Percentiles rank a stretch among this genome's conserved stretches.
These are phyloP conservation scores for Menidia beryllina DNA, from an alignment of 2,113 vertebrate genomes.

Conservation along the genomic window DNA sequence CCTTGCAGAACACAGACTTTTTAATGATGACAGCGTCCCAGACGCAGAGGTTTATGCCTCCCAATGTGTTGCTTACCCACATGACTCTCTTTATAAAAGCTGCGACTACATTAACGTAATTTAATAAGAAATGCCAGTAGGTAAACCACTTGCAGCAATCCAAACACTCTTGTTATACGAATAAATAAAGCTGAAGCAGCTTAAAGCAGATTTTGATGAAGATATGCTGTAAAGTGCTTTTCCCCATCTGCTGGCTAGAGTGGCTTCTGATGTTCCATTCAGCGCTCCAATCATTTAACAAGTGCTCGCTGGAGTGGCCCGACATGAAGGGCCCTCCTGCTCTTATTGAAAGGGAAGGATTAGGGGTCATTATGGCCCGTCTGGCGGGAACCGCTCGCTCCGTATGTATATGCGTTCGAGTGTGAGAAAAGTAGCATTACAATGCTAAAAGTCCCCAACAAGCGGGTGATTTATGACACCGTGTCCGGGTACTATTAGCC, in stretches of 20 bases:
- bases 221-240: slow-evolving; percentile 42
- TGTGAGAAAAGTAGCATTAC: not conserved
- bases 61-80: too few relatives aligned
- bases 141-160: slow-evolving; percentile 29
- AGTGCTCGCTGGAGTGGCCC: slow-evolving; percentile 56
- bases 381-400: slow-evolving; percentile 15
- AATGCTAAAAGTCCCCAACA: slow-evolving; percentile 8
- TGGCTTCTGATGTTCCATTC: slow-evolving; percentile 61
- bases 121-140: slow-evolving; percentile 41
- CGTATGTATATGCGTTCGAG: slow-evolving; percentile 21
- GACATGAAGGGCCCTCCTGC: slow-evolving; percentile 50
- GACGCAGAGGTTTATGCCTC: too few relatives aligned
- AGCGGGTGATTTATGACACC: slow-evolving; percentile 34
- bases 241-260: slow-evolving; percentile 46
- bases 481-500: too few relatives aligned
- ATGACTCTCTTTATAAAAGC: too few relatives aligned
- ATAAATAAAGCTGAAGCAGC: slow-evolving; percentile 38
- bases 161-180: slow-evolving; percentile 12
- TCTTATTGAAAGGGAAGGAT: slow-evolving; percentile 55
- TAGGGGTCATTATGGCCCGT: slow-evolving; percentile 49
- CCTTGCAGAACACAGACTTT: too few relatives aligned
- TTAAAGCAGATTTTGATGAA: slow-evolving; percentile 43
- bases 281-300: slow-evolving; percentile 64
- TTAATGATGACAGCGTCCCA: too few relatives aligned
- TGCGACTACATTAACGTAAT: too few relatives aligned